Evolutionary conservation across 2,888 invertebrate genomes (phyloP).

Genomic region (Sphaeridia pumilis): DNA sequence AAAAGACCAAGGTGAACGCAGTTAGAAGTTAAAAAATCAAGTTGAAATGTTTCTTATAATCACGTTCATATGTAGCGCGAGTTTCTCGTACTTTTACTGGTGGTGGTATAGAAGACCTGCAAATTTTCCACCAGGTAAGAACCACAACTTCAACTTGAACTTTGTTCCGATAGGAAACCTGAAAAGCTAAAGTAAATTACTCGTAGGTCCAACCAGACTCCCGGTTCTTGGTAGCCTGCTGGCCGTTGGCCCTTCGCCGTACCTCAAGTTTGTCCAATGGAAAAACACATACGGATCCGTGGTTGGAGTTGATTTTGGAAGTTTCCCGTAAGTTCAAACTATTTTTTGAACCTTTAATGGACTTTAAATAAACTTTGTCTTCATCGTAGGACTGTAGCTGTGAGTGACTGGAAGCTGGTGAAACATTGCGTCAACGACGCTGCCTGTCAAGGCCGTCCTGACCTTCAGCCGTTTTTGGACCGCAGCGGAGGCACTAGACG

Average conservation of each 20-base stretch:
- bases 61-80: no score
- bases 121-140: constrained; percentile 22
- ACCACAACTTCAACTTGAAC: no score
- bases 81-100: not conserved
- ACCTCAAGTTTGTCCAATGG: constrained; percentile 15
- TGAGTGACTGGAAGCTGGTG: constrained; percentile 28
- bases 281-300: constrained; percentile 27
- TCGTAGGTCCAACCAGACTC: constrained; percentile 28
- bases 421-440: constrained; percentile 18
- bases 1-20: no score
- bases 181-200: no score
- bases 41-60: no score
- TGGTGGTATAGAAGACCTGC: constrained; percentile 6
- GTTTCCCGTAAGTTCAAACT: constrained; percentile 20
- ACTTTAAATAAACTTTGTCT: no score
- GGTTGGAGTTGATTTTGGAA: constrained; percentile 28
- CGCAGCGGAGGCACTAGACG: constrained; percentile 25
- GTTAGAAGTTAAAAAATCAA: no score
- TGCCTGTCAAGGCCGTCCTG: constrained; percentile 24
- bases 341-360: no score
- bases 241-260: constrained; percentile 22
- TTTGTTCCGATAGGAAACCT: no score
- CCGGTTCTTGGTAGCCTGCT: constrained; percentile 27
- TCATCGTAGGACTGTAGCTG: constrained; percentile 24
- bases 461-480: constrained; percentile 22